Conservation (phyloP, 2,797 vertebrate species). For the Moxostoma hubbsi region DNA sequence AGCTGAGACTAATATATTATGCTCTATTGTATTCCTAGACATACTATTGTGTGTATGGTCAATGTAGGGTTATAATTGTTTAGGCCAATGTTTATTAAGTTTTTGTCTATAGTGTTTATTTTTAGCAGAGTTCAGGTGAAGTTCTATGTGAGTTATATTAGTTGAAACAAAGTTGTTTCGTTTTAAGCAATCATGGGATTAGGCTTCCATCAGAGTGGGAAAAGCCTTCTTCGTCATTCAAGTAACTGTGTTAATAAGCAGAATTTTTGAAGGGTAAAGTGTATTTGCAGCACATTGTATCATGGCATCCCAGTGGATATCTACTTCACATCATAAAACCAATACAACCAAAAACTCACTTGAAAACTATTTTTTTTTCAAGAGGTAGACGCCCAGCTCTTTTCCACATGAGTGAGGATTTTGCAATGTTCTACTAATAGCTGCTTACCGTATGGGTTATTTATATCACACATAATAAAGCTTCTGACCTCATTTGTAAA, state of each 20-base stretch:
- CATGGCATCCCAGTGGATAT: conserved; percentile 20
- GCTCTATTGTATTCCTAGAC: no score
- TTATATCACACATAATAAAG: conserved; percentile 22
- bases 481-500: background rate
- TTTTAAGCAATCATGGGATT: background rate
- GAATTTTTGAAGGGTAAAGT: conserved; percentile 47
- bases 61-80: background rate
- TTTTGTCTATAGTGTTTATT: background rate
- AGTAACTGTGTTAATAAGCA: conserved; percentile 17
- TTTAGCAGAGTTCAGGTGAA: background rate
- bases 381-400: conserved; percentile 23
- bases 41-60: background rate
- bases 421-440: conserved; percentile 34
- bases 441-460: conserved; percentile 23
- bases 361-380: background rate
- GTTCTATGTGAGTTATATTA: background rate
- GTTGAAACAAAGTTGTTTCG: background rate
- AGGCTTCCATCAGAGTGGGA: background rate
- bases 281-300: conserved; percentile 34
- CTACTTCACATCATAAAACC: conserved; percentile 16
- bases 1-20: no score
- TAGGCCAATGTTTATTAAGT: background rate
- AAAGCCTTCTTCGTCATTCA: conserved; percentile 8
- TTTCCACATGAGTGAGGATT: conserved; percentile 28
- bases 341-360: conserved; percentile 8